These are phyloP conservation scores for Eulemur mongoz DNA, from an alignment of 2,797 vertebrate species.

Conservation along the genomic window DNA sequence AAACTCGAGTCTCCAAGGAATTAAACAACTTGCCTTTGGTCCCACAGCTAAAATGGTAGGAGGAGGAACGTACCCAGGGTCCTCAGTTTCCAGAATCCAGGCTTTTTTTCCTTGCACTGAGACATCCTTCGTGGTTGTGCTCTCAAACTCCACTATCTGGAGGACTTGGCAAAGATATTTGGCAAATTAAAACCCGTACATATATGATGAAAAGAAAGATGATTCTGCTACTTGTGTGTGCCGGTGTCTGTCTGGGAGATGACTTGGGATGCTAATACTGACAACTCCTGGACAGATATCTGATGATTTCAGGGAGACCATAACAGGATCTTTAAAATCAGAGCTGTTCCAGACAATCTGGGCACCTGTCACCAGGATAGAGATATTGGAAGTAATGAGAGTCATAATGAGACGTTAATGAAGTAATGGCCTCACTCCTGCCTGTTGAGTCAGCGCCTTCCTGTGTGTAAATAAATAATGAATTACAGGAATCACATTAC, in stretches of 20 bases:
- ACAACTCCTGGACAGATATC: background rate
- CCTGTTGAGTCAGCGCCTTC: background rate
- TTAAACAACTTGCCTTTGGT: background rate
- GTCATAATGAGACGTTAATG: background rate
- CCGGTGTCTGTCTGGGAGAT: background rate
- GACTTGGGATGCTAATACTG: background rate
- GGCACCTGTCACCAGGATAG: background rate
- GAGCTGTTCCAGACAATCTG: background rate
- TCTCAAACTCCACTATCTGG: background rate
- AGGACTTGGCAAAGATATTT: background rate
- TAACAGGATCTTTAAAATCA: background rate
- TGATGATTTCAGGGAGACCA: background rate
- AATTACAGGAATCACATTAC: conserved; percentile 4
- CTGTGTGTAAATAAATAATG: conserved; percentile 43
- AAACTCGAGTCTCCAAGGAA: background rate
- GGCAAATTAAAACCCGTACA: background rate
- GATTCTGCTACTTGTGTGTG: background rate
- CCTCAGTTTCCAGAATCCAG: background rate
- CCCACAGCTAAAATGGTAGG: background rate
- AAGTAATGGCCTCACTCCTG: background rate
- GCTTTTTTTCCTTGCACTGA: background rate
- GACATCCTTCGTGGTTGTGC: background rate
- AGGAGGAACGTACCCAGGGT: background rate
- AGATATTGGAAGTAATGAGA: conserved; percentile 48
- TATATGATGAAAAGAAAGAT: background rate